Percentiles rank a stretch among this genome's conserved stretches.
Evolutionary conservation across 2,888 invertebrate genomes (phyloP).

Genomic region (Amblyjoppa fuscipennis): DNA sequence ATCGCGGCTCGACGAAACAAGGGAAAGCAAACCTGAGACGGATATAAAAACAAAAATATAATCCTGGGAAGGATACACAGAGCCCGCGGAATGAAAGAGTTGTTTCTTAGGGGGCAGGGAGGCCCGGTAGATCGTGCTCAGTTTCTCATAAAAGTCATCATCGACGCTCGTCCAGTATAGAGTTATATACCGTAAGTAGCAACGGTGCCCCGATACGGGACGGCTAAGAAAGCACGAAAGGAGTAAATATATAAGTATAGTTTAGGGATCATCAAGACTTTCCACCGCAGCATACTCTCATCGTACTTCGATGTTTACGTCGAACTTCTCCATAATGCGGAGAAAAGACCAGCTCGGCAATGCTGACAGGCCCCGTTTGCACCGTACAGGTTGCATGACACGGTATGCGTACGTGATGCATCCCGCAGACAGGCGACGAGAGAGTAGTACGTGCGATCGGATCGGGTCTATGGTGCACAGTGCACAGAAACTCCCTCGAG

Average conservation of each 20-base stretch:
- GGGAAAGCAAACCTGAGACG: slow-evolving; percentile 42
- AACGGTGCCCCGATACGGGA: neutral
- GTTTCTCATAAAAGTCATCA: slow-evolving; percentile 34
- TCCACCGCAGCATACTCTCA: neutral
- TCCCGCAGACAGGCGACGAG: slow-evolving; percentile 29
- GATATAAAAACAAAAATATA: neutral
- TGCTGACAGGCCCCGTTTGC: slow-evolving; percentile 14
- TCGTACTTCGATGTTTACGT: slow-evolving; percentile 8
- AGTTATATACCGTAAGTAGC: neutral
- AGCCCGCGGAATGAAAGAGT: neutral
- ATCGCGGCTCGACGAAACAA: slow-evolving; percentile 33
- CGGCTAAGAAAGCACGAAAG: slow-evolving; percentile 18
- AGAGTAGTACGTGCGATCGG: slow-evolving; percentile 43
- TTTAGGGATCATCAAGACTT: slow-evolving; percentile 13
- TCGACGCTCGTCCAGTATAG: slow-evolving; percentile 13
- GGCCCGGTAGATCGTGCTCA: slow-evolving; percentile 7
- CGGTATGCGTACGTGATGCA: slow-evolving; percentile 45
- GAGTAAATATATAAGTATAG: slow-evolving; percentile 13
- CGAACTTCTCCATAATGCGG: slow-evolving; percentile 1
- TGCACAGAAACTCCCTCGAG: slow-evolving; percentile 38
- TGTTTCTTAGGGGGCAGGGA: neutral
- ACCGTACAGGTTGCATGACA: slow-evolving; percentile 5
- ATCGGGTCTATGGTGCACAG: neutral
- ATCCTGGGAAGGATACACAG: neutral
- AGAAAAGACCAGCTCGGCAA: neutral